phyloP scores from a whole-genome alignment of 1,140 invertebrate species.

The Leucophenga varia region DNA sequence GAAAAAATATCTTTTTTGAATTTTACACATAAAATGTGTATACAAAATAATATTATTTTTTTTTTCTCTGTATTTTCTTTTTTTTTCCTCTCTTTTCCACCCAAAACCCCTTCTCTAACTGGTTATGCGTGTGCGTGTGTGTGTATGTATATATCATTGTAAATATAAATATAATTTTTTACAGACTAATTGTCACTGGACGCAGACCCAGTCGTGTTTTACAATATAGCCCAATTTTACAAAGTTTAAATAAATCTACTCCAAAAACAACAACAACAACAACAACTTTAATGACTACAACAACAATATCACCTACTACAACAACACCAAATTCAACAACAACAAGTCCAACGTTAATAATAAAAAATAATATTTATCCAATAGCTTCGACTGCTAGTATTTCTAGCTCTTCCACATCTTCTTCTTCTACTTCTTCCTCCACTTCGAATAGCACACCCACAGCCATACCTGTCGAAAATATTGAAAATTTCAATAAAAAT shows the following conservation, averaged over 20 bases:
- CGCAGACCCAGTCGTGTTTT: conserved; percentile 54
- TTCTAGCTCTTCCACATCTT: conserved; percentile 1
- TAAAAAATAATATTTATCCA: not conserved
- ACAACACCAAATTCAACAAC: conserved; percentile 26
- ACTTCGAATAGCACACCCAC: conserved; percentile 27
- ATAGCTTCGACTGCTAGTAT: conserved; percentile 2
- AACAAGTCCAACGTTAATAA: conserved; percentile 13
- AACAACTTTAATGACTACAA: conserved; percentile 24
- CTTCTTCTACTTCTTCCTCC: conserved; percentile 14
- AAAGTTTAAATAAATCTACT: not conserved
- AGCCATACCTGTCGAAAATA: too few species aligned
- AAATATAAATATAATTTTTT: conserved; percentile 11
- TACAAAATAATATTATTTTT: conserved; percentile 1
- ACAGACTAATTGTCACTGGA: conserved; percentile 51
- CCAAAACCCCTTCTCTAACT: not conserved
- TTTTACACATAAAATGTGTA: too few species aligned
- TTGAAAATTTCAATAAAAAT: conserved; percentile 1
- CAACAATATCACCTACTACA: conserved; percentile 18
- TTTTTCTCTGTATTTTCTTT: not conserved
- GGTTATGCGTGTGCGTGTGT: too few species aligned
- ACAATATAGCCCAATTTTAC: conserved; percentile 39
- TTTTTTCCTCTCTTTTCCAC: not conserved
- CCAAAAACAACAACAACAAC: not conserved
- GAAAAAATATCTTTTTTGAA: too few species aligned
- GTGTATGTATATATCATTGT: too few species aligned